phyloP scores from a whole-genome alignment of 2,888 invertebrate genomes.

The Chrysopilus asiliformis region DNA sequence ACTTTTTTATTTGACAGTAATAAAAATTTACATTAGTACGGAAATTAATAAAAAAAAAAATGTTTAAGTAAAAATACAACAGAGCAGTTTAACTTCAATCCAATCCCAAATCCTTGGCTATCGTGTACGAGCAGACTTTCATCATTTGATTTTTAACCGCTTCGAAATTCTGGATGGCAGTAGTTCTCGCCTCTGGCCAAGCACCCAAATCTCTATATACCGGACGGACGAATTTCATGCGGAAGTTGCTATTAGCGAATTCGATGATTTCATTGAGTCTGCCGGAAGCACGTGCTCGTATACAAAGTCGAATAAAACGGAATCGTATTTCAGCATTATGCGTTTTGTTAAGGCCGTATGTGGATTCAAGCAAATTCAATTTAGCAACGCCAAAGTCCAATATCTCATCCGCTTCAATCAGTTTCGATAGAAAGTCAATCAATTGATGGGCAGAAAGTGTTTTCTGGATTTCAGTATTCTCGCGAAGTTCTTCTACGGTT shows the following conservation, averaged over 20 bases:
- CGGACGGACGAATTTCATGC: constrained; percentile 85
- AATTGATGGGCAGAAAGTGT: constrained; percentile 49
- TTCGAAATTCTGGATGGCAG: constrained; percentile 59
- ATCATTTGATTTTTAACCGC: constrained; percentile 65
- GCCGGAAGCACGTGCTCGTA: constrained; percentile 56
- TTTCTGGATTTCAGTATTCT: constrained; percentile 40
- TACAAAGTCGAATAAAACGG: constrained; percentile 64
- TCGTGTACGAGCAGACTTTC: constrained; percentile 59
- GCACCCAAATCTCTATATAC: constrained; percentile 71
- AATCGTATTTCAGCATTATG: constrained; percentile 69
- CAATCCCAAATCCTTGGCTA: constrained; percentile 57
- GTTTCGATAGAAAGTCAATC: constrained; percentile 51
- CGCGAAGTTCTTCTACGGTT: constrained; percentile 34
- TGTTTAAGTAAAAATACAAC: not conserved
- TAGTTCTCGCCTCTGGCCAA: constrained; percentile 58
- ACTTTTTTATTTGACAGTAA: not conserved
- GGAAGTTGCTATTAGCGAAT: constrained; percentile 72
- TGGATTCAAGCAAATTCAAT: constrained; percentile 40
- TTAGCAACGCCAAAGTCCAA: constrained; percentile 41
- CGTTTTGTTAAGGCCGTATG: constrained; percentile 49
- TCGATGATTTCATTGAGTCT: constrained; percentile 53
- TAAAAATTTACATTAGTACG: not conserved
- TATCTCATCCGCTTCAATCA: constrained; percentile 42
- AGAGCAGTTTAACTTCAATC: constrained; percentile 17
- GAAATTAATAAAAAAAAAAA: not conserved